A percentile compares a stretch with the other conserved stretches of the same genome.
These are phyloP conservation scores for Vandiemenella viatica DNA, from an alignment of 2,888 invertebrate species.

Conservation along the genomic window DNA sequence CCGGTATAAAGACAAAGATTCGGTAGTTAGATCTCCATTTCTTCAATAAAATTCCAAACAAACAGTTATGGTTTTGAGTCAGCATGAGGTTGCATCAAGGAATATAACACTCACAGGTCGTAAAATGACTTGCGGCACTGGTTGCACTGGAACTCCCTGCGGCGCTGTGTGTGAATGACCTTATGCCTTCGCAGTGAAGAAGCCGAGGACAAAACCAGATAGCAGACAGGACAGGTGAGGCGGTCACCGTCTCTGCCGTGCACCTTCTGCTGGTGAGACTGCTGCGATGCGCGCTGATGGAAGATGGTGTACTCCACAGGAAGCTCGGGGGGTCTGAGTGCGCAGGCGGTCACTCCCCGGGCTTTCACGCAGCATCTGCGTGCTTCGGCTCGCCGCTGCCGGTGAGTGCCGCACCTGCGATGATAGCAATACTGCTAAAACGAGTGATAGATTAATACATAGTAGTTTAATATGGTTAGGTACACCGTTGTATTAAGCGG, in stretches of 20 bases:
- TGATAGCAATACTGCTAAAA: no score
- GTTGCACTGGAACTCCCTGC: conserved; percentile 24
- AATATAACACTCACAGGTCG: conserved; percentile 31
- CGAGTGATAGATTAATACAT: no score
- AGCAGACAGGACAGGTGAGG: conserved; percentile 4
- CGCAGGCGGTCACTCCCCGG: conserved; percentile 53
- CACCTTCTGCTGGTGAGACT: conserved; percentile 42
- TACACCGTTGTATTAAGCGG: no score
- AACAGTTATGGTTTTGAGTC: no score
- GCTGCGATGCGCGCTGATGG: conserved; percentile 46
- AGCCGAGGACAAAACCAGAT: conserved; percentile 4
- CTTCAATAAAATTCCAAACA: no score
- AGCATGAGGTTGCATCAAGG: no score
- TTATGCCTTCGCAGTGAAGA: conserved; percentile 8
- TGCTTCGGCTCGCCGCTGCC: background rate
- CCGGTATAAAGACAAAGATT: no score
- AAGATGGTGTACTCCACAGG: conserved; percentile 53
- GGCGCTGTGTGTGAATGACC: conserved; percentile 14
- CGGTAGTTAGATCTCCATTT: no score
- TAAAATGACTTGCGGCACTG: conserved; percentile 28
- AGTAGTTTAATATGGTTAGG: no score
- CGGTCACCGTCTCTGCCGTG: background rate
- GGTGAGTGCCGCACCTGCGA: no score
- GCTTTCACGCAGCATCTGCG: conserved; percentile 36
- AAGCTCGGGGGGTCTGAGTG: conserved; percentile 57